Evolutionary conservation across 2,888 invertebrate species (phyloP), one percentile per base, ranked within the genome.

Genomic region (Gastracanthus pulcherrimus): DNA sequence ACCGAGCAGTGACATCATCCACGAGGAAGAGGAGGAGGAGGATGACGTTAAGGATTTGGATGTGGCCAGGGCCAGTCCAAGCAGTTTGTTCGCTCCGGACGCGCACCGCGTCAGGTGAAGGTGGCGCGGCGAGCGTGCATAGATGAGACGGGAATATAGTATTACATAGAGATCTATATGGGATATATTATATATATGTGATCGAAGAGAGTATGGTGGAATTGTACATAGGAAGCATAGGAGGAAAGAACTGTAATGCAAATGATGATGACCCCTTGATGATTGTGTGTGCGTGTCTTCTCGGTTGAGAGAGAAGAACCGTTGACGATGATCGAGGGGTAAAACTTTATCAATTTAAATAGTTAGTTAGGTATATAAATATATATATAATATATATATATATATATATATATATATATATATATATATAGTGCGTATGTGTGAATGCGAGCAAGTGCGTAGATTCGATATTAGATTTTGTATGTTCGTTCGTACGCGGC

Each of bases 1-100:
- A 64, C 89, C 89, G 1, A 92, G 92, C 85, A 92, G 92, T 69
- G 93, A 92, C 66, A 88, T 87, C 1, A 90, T 91, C 5, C 92
- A 94, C 66, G 94, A 94, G 41, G 93, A 93, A 34, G 93, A 93
- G 79, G 92, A 93, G 29, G 92, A 93, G 80, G 51, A 45, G 0
- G 58, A 69, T 9, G 75, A 69, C 26, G 76, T 45, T 0, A 93
- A 93, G 76, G 93, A 94, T 71, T 88, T 93, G 34, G 93, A 93
- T 83, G 93, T 94, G 81, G 86, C 87, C 19, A 92, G 93, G 0
- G 92, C 93, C 11, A 89, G 87, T 29, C 88, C 90, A 0, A 89
- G 87, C 36, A 91, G 92, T 29, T 87, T 94, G 11, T 94, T 94
- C 86, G 76, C 81, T 2, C 81, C 66, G 7, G 76, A 80, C 2